Evolutionary conservation across 2,888 invertebrate species (phyloP), one percentile per base, ranked within the genome.

Genomic region (Stictocephala bisonia): DNA sequence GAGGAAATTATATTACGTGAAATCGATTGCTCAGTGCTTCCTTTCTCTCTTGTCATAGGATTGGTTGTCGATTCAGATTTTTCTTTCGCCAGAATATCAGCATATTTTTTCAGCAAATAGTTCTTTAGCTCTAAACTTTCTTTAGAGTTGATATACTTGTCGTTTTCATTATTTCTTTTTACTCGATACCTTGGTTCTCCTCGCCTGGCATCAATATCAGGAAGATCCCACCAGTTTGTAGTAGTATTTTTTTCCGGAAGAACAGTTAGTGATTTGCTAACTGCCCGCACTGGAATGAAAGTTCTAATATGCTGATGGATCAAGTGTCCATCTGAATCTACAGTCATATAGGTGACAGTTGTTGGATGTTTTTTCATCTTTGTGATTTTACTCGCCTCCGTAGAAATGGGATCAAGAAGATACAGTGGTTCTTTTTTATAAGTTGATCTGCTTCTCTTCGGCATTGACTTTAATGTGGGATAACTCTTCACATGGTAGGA

Each of bases 111-210:
- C 18, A 71, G 29, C 6, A 71, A 11, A 48, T 27, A 20, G 13
- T 35, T 69, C 31, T 69, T 73, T 22, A 50, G 24, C 41, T 44
- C 73, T 31, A 58, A 35, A 64, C 44, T 67, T 31, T 73, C 67
- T n/a, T 58, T 71, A 2, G 58, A 58, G 40, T 71, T 71, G 26
- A 71, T 73, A 41, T 67, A 73, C 20, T 69, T 69, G 26, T 69
- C 69, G 27, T 73, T 73, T 41, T 70, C 56, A 15, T 35, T 11
- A 15, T 67, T 73, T 1, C 67, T 41, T 56, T 73, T 73, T 51
- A 48, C 48, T 56, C 67, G 58, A 26, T 26, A 40, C 15, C 41
- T 70, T 1, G 70, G 29, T 41, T 68, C 35, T 13, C 68, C 50
- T 24, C 24, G 41, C n/a, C 41, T 20, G 27, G 20, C 50, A 31